A percentile compares a stretch with the other conserved stretches of the same genome.
Evolutionary conservation across 1,140 invertebrate genomes (phyloP).

Genomic region (Dolichoris vasculosae): DNA sequence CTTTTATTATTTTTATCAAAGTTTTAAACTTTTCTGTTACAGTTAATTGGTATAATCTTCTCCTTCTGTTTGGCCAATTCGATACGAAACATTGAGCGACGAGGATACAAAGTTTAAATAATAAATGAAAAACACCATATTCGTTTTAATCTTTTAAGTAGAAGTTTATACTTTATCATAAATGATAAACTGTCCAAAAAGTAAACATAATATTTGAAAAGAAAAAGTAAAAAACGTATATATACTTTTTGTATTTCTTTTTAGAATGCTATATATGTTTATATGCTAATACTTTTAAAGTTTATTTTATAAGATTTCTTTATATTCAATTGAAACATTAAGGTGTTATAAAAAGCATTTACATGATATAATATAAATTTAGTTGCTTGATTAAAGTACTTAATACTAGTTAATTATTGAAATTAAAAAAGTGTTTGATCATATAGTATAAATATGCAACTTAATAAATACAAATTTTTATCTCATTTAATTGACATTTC

Average conservation of each 20-base stretch:
- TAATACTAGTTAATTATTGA: too few relatives aligned
- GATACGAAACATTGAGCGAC: constrained; percentile 81
- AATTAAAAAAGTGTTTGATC: too few relatives aligned
- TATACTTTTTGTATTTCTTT: constrained; percentile 21
- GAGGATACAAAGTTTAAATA: constrained; percentile 67
- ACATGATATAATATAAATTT: too few relatives aligned
- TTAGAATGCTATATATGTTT: background rate
- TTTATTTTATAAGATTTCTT: background rate
- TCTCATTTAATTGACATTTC: constrained; percentile 24
- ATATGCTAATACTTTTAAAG: background rate
- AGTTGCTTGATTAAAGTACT: too few relatives aligned
- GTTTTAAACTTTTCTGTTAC: constrained; percentile 48
- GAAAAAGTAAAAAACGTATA: constrained; percentile 29
- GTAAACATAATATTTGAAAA: constrained; percentile 24
- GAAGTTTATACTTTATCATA: constrained; percentile 31
- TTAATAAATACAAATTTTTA: constrained; percentile 39
- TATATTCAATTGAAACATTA: too few relatives aligned
- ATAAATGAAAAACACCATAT: background rate
- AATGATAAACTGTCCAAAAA: constrained; percentile 33
- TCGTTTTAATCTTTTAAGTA: constrained; percentile 13
- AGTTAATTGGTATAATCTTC: constrained; percentile 90
- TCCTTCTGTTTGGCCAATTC: constrained; percentile 87
- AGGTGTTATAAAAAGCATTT: too few relatives aligned
- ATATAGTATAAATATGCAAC: constrained; percentile 22
- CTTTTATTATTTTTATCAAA: too few relatives aligned